A percentile compares a stretch with the other conserved stretches of the same genome.
These are phyloP conservation scores for Danio albolineatus DNA, from an alignment of 2,797 vertebrate species.

Conservation along the genomic window DNA sequence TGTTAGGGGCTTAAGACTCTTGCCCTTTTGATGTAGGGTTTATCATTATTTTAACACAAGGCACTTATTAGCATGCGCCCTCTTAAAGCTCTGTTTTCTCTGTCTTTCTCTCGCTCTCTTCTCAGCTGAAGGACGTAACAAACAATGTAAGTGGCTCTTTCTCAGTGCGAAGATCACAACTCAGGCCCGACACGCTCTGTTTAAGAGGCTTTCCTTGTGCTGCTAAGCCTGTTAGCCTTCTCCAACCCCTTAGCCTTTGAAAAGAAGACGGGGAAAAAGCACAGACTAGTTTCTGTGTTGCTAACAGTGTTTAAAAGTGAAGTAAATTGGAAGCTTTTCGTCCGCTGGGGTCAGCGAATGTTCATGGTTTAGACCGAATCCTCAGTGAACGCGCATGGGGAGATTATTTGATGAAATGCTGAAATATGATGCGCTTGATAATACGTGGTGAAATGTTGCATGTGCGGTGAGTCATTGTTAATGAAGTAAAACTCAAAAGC, in stretches of 20 bases:
- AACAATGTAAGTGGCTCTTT: slow-evolving; percentile 49
- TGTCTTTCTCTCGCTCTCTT: slow-evolving; percentile 2
- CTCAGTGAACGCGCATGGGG: not conserved
- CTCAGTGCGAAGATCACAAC: slow-evolving; percentile 44
- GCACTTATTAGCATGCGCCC: slow-evolving; percentile 76
- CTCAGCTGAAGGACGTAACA: slow-evolving; percentile 24
- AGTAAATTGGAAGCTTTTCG: slow-evolving; percentile 28
- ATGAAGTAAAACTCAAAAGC: slow-evolving; percentile 16
- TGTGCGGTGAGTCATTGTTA: not conserved
- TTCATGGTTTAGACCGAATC: slow-evolving; percentile 9
- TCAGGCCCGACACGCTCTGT: slow-evolving; percentile 45
- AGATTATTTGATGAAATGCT: slow-evolving; percentile 14
- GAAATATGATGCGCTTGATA: slow-evolving; percentile 8
- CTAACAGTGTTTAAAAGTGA: slow-evolving; percentile 14
- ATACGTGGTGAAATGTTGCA: not conserved
- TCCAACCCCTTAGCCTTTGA: slow-evolving; percentile 25
- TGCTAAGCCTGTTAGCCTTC: slow-evolving; percentile 51
- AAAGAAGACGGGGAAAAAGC: not conserved
- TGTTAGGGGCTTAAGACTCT: slow-evolving; percentile 49
- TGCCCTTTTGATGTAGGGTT: slow-evolving; percentile 61
- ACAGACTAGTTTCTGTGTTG: not conserved
- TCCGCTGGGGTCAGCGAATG: slow-evolving; percentile 14
- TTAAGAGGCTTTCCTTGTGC: slow-evolving; percentile 48
- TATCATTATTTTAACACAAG: slow-evolving; percentile 80
- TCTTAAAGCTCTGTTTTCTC: slow-evolving; percentile 62